phyloP scores from a whole-genome alignment of 2,113 vertebrate species.

The Neotoma lepida region DNA sequence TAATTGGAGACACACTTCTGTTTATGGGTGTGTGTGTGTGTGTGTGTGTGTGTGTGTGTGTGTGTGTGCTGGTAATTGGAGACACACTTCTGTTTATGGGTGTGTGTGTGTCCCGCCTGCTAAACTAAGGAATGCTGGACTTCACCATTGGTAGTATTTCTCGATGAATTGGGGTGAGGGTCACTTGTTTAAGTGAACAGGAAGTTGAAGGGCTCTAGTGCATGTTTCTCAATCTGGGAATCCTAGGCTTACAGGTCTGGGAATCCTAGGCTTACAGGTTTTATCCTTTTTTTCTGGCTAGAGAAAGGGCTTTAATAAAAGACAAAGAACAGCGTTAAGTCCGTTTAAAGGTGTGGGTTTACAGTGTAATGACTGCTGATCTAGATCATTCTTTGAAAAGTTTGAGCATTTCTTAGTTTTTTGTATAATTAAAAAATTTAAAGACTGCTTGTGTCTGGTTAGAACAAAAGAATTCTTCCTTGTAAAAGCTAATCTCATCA shows the following conservation, averaged over 20 bases:
- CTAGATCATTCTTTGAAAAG: background rate
- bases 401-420: background rate
- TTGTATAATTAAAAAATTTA: background rate
- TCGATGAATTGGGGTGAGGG: conserved; percentile 47
- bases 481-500: background rate
- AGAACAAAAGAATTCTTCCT: background rate
- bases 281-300: conserved; percentile 48
- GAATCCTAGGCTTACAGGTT: conserved; percentile 59
- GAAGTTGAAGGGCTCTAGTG: conserved; percentile 68
- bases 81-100: background rate
- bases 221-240: conserved; percentile 75
- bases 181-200: conserved; percentile 58
- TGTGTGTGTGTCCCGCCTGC: conserved; percentile 56
- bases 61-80: too few relatives aligned
- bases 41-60: too few relatives aligned
- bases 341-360: background rate
- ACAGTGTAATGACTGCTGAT: background rate
- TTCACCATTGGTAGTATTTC: conserved; percentile 62
- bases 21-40: conserved; percentile 33
- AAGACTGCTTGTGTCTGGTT: background rate
- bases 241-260: conserved; percentile 41
- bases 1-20: background rate
- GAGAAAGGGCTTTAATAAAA: conserved; percentile 61
- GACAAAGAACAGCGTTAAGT: conserved; percentile 70
- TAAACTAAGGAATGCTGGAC: conserved; percentile 66